phyloP scores from a whole-genome alignment of 2,113 vertebrate species.

The Esox niger region DNA sequence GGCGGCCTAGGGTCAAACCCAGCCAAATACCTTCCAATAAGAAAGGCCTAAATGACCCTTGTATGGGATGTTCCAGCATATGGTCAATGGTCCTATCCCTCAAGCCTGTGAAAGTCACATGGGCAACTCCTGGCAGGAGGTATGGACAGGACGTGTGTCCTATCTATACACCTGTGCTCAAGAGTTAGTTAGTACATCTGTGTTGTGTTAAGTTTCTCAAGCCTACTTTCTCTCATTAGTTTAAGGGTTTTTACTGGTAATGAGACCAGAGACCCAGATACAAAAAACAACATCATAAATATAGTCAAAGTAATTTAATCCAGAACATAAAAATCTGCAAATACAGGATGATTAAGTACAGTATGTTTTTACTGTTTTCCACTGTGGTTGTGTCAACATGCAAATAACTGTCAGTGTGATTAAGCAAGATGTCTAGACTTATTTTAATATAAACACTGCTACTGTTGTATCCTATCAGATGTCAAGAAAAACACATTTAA shows the following conservation, averaged over 20 bases:
- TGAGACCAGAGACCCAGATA: background rate
- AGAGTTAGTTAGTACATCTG: too few species aligned
- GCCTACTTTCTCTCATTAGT: too few species aligned
- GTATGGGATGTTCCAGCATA: too few species aligned
- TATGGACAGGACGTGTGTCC: too few species aligned
- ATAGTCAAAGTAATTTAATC: constrained; percentile 14
- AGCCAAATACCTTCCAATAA: too few species aligned
- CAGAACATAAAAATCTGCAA: constrained; percentile 21
- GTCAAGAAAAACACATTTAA: constrained; percentile 36
- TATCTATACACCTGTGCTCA: too few species aligned
- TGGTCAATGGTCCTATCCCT: too few species aligned
- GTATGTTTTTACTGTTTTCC: constrained; percentile 10
- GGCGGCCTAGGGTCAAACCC: too few species aligned
- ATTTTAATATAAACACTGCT: constrained; percentile 21
- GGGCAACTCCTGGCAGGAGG: too few species aligned
- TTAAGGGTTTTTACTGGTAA: constrained; percentile 4
- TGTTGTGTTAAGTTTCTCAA: too few species aligned
- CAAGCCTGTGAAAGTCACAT: too few species aligned
- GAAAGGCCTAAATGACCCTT: too few species aligned
- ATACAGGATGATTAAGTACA: constrained; percentile 8
- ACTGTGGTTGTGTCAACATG: background rate
- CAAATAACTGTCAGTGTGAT: constrained; percentile 16
- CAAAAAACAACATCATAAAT: constrained; percentile 9
- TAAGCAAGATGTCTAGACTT: constrained; percentile 10
- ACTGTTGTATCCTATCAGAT: constrained; percentile 28